Base-by-base conservation (phyloP, 2,888 invertebrate genomes). In the Cordilura impudica region DNA sequence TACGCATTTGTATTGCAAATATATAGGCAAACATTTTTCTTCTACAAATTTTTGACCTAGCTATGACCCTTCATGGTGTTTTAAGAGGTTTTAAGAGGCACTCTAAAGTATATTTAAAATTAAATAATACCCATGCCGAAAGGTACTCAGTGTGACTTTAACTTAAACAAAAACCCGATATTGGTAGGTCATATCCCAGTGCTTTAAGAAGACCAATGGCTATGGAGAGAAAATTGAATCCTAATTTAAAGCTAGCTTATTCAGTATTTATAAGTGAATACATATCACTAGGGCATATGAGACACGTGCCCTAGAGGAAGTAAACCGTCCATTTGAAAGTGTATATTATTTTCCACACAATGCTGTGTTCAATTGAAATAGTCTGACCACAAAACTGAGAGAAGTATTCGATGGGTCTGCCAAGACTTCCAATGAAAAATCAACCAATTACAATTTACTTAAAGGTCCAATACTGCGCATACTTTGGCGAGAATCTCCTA, bases 261-360 rank as follows among this genome's bases (percentile, higher is more conserved):
- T 2, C 45, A 26, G 23, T 14, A 2, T 72, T 65, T 53, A 16
- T 65, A 19, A 23, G 26, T n/a, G 72, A 72, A 61, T 65, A 72
- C 16, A 43, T 65, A 8, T 56, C 49, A 4, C 12, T 43, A 19
- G 73, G 58, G 16, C 66, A 73, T 16, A 78, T 74, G 78, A 58
- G 58, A 29, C 43, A 35, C n/a, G 47, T 78, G 5, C 19, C 73
- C 0, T 10, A 1, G 7, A 51, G 10, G 35, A 66, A 14, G 26
- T 67, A n/a, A 23, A 43, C 8, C 51, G 43, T 7, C 21, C 49
- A 10, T 10, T 14, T 39, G 23, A 19, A 2, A 35, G 58, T 1
- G 43, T 67, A 8, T 74, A 43, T 53, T 67, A 67, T 29, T 51
- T 67, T n/a, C 67, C 74, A 16, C 67, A 74, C 43, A 58, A 74